Conservation (phyloP, 2,888 invertebrate species). For the Argynnis bischoffii region DNA sequence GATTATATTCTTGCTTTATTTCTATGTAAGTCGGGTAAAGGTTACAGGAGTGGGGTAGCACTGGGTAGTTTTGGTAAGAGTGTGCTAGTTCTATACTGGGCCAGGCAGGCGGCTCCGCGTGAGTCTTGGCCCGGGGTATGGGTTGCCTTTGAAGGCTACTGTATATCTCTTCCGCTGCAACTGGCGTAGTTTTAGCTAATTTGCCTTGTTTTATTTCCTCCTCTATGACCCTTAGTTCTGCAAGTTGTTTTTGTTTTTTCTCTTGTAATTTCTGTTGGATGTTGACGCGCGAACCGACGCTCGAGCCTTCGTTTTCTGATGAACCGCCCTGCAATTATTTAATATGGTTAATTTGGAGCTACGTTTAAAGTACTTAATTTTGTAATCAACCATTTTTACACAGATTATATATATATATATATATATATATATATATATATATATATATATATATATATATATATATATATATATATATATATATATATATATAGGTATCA, state of each 20-base stretch:
- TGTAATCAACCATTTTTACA: too few species aligned
- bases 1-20: constrained; percentile 65
- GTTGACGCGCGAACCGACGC: constrained; percentile 89
- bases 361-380: too few species aligned
- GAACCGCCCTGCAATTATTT: constrained; percentile 78
- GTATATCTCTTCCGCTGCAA: constrained; percentile 81
- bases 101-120: constrained; percentile 82
- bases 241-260: constrained; percentile 93
- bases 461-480: too few species aligned
- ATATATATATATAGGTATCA: too few species aligned
- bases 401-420: too few species aligned
- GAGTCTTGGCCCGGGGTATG: constrained; percentile 87
- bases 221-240: constrained; percentile 88
- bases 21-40: constrained; percentile 73
- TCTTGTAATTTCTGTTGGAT: constrained; percentile 94
- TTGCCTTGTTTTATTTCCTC: constrained; percentile 94
- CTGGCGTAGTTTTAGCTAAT: constrained; percentile 81
- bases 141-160: constrained; percentile 83
- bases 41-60: constrained; percentile 65
- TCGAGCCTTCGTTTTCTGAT: constrained; percentile 89
- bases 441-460: too few species aligned
- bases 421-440: too few species aligned
- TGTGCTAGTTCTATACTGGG: constrained; percentile 72
- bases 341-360: too few species aligned
- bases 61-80: constrained; percentile 76